Percentiles rank a stretch among this genome's conserved stretches.
Conservation (phyloP, 2,113 vertebrate species). For the Trichechus manatus region DNA sequence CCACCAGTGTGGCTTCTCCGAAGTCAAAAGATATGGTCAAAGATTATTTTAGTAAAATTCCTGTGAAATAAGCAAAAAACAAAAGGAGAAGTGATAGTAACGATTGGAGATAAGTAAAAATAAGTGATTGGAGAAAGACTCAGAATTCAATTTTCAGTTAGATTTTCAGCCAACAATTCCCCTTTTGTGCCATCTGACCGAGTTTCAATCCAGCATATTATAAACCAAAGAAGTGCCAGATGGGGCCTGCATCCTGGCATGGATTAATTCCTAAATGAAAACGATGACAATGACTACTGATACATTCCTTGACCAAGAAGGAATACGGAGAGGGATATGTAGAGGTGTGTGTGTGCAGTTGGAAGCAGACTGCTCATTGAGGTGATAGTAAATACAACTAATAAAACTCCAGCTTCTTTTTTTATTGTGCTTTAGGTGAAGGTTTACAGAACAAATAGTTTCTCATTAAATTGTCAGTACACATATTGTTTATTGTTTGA, state of each 20-base stretch:
- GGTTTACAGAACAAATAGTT: too few species aligned
- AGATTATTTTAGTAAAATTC: neutral
- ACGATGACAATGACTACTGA: neutral
- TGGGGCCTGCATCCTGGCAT: neutral
- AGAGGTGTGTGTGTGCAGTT: neutral
- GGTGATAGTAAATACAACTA: neutral
- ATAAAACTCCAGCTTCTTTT: neutral
- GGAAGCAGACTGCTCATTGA: neutral
- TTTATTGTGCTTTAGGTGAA: too few species aligned
- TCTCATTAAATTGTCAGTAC: too few species aligned
- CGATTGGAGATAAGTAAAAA: neutral
- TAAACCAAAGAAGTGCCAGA: slow-evolving; percentile 7
- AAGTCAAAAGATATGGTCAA: neutral
- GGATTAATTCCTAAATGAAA: neutral
- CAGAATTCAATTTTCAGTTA: slow-evolving; percentile 3
- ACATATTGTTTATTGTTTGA: too few species aligned
- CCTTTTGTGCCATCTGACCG: slow-evolving; percentile 50
- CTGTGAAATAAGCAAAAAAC: neutral
- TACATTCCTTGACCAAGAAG: neutral
- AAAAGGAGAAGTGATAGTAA: neutral
- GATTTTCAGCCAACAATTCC: slow-evolving; percentile 23
- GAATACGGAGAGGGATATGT: neutral
- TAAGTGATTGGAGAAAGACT: neutral
- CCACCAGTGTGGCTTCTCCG: neutral
- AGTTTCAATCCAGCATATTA: neutral